Evolutionary conservation across 2,797 vertebrate species (phyloP), one percentile per base, ranked within the genome.

Genomic region (Manis pentadactyla): DNA sequence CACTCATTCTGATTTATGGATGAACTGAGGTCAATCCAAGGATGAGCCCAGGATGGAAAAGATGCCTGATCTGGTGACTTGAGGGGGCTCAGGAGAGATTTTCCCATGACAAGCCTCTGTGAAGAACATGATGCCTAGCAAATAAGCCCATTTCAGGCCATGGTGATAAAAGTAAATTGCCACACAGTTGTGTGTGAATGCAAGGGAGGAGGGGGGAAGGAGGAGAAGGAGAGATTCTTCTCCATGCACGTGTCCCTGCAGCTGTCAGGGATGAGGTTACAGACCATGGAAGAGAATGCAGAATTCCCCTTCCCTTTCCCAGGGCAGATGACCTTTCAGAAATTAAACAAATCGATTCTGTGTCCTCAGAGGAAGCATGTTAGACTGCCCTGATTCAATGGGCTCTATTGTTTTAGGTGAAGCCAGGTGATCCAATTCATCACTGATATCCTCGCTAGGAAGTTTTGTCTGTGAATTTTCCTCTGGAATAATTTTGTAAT

Each of bases 281-380:
- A 39, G 63, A 29, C 81, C 39, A 17, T 39, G 87, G 96, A 82
- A 31, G 68, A 90, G 79, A 97, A 97, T 27, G 15, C 94, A 69
- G 39, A 73, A 31, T 94, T 59, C 29, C 84, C 86, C 78, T 79
- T 90, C 86, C 90, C 51, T 94, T 93, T 97, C 87, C 90, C 74
- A 87, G 25, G 34, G 96, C 88, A 92, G 91, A 92, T 97, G 96
- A 96, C 92, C 97, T 97, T 97, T 96, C 94, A 77, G 97, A 98
- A 98, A 96, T 90, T n/a, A 95, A 96, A 97, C 95, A 95, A 91
- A 95, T 93, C 85, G 77, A 63, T 93, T 63, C 96, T 55, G 51
- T 73, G 92, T 59, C 89, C 97, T 81, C 68, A 34, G 59, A 94
- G 81, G 85, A 94, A 96, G 71, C 64, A 69, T 49, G 51, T 95